Evolutionary conservation across 2,113 vertebrate genomes (phyloP).

Genomic region (Panthera uncia): DNA sequence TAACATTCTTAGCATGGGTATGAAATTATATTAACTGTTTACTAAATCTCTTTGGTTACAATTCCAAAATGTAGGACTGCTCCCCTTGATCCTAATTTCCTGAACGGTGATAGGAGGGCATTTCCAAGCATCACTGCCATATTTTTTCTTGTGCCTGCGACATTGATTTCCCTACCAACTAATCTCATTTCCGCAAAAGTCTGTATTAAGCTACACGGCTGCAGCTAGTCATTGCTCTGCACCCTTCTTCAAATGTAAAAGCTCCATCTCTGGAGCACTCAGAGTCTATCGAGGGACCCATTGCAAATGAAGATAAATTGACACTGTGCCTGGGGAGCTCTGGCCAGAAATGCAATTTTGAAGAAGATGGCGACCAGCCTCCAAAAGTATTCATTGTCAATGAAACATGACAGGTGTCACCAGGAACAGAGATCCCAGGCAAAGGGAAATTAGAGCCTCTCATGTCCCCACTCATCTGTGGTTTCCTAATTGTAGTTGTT

Average conservation of each 20-base stretch:
- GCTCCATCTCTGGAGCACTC: background rate
- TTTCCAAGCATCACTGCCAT: background rate
- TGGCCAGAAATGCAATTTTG: slow-evolving; percentile 75
- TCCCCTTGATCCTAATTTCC: background rate
- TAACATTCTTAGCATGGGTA: background rate
- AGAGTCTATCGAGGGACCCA: slow-evolving; percentile 46
- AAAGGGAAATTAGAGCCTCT: slow-evolving; percentile 69
- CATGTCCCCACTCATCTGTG: slow-evolving; percentile 63
- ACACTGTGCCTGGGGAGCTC: slow-evolving; percentile 55
- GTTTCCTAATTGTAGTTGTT: slow-evolving; percentile 72
- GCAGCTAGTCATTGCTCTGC: background rate
- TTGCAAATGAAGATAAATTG: slow-evolving; percentile 72
- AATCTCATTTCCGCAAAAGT: slow-evolving; percentile 17
- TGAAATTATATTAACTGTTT: background rate
- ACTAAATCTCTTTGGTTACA: background rate
- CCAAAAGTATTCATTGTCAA: slow-evolving; percentile 69
- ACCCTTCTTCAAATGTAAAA: slow-evolving; percentile 52
- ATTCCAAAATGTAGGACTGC: background rate
- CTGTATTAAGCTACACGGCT: background rate
- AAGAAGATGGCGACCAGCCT: slow-evolving; percentile 65
- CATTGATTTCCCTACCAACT: slow-evolving; percentile 26
- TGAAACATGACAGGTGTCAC: slow-evolving; percentile 79
- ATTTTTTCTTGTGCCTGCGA: background rate
- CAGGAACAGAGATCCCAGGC: slow-evolving; percentile 66
- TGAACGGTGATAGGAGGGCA: background rate